Base-by-base conservation (phyloP, 2,797 vertebrate species). In the Atherinosoma microstoma region DNA sequence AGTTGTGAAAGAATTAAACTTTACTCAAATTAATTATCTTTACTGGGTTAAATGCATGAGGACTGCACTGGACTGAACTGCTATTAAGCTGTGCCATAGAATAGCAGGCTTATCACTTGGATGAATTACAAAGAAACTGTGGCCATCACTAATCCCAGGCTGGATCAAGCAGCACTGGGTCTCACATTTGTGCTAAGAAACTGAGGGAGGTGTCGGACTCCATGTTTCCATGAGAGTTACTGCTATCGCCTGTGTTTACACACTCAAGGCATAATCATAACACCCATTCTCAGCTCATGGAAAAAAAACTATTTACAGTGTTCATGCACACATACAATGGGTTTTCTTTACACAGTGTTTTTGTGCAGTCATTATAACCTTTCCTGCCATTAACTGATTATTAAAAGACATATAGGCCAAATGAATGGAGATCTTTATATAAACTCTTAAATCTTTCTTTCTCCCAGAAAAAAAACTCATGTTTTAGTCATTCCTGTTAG, bases 161-260 rank as follows among this genome's bases (percentile, higher is more conserved):
- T 68, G 84, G 86, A 89, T 90, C 73, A 84, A 87, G 64, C n/a
- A 36, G 49, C 9, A 40, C 42, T 60, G 65, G 6, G 84, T 93
- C 83, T 76, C 90, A 92, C 89, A 45, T 83, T 40, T 67, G 79
- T 83, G 92, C 74, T 92, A 94, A 94, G 89, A 89, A 62, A 72
- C 51, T 40, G 73, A 64, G 66, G 66, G 67, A 89, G 76, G 77
- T 84, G 79, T 81, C 79, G 73, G 77, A 76, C 76, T 78, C 40
- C 38, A 22, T 76, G 78, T 90, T 88, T 82, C 81, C 76, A 36
- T 61, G 59, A 78, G 67, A 66, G 72, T 70, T 73, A 35, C 60
- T 15, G 66, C 61, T 54, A 53, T 61, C 30, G 6, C 30, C 30
- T 32, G 58, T 66, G 64, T 51, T 85, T 63, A 67, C 67, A 64